Evolutionary conservation across 2,888 invertebrate genomes (phyloP).

Genomic region (Dryococelus australis): DNA sequence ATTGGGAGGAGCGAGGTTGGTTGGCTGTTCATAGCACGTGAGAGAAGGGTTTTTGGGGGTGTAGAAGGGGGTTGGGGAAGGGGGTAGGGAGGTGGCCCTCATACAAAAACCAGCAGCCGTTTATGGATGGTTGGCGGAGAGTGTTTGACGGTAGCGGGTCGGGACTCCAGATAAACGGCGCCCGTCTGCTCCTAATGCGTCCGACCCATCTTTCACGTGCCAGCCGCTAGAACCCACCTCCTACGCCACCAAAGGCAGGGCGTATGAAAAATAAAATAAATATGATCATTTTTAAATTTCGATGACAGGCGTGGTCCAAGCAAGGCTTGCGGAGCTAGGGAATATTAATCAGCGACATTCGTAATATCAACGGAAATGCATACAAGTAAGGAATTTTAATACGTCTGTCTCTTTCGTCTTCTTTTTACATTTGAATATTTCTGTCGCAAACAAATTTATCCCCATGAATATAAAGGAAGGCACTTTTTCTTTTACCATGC

Average conservation of each 20-base stretch:
- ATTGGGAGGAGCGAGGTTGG: neutral
- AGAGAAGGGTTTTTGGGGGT: neutral
- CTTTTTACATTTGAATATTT: too few relatives aligned
- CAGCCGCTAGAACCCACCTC: neutral
- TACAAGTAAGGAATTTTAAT: too few relatives aligned
- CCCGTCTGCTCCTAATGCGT: conserved; percentile 24
- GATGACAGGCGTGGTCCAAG: neutral
- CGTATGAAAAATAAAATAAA: conserved; percentile 7
- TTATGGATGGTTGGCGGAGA: conserved; percentile 11
- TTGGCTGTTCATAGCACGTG: conserved; percentile 16
- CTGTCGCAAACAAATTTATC: too few relatives aligned
- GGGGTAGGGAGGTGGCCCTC: neutral
- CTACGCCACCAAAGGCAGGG: neutral
- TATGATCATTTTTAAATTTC: neutral
- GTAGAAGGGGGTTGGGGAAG: neutral
- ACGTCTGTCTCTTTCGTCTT: too few relatives aligned
- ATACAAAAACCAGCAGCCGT: conserved; percentile 16
- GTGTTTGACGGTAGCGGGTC: conserved; percentile 1
- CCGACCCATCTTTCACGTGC: conserved; percentile 4
- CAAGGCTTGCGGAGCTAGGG: too few relatives aligned
- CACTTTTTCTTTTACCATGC: too few relatives aligned
- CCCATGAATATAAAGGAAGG: too few relatives aligned
- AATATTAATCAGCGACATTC: too few relatives aligned
- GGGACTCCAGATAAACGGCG: conserved; percentile 1
- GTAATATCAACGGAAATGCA: too few relatives aligned